Percentiles rank a stretch among this genome's conserved stretches.
phyloP scores from a whole-genome alignment of 2,113 vertebrate species.

The Fukomys damarensis region DNA sequence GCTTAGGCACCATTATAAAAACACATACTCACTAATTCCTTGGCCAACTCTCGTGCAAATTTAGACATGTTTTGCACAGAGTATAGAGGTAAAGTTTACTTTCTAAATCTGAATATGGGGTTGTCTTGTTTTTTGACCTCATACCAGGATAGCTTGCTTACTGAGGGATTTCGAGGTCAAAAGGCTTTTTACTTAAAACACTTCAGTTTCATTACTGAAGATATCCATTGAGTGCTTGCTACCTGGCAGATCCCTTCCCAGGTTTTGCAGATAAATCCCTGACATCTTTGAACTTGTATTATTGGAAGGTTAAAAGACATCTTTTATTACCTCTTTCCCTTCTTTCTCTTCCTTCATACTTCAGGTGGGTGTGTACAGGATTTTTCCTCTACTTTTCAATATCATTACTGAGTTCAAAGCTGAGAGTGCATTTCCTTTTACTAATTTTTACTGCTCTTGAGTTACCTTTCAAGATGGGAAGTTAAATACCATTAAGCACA shows the following conservation, averaged over 20 bases:
- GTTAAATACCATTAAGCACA: background rate
- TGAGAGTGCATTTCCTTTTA: background rate
- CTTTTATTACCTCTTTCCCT: background rate
- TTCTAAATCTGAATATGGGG: background rate
- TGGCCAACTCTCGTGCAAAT: background rate
- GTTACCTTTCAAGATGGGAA: background rate
- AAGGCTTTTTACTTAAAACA: background rate
- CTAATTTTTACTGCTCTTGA: background rate
- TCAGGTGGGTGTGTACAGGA: background rate
- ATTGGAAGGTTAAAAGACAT: background rate
- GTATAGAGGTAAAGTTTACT: background rate
- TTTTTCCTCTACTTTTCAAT: background rate
- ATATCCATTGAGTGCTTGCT: background rate
- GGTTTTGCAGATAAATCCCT: background rate
- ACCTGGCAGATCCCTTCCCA: background rate
- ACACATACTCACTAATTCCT: background rate
- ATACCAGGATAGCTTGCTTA: background rate
- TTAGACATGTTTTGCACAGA: background rate
- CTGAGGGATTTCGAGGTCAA: background rate
- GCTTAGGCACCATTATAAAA: background rate
- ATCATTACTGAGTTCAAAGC: background rate
- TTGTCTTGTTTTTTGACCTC: background rate
- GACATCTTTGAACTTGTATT: background rate
- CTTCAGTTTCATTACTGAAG: background rate
- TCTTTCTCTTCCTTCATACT: background rate